Conservation (phyloP, 92 coral and sea anemone species). For the Zoanthus sociatus region DNA sequence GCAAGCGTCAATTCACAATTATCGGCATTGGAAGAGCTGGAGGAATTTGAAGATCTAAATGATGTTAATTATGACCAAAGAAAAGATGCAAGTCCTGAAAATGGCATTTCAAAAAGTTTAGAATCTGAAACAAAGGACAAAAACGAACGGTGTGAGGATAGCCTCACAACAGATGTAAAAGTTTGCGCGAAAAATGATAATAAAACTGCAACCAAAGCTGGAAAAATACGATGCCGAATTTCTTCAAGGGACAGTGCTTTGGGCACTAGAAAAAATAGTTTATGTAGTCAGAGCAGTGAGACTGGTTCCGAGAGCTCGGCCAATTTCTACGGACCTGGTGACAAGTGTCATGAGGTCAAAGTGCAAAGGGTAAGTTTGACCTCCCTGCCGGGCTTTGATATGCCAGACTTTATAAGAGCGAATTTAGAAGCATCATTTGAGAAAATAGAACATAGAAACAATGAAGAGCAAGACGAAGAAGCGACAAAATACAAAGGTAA, state of each 20-base stretch:
- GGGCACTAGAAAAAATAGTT: conserved; percentile 26
- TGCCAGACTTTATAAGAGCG: conserved; percentile 28
- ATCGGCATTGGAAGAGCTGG: conserved; percentile 37
- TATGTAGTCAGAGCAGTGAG: conserved; percentile 31
- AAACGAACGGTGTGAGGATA: background rate
- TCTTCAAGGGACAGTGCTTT: conserved; percentile 18
- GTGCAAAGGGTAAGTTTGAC: conserved; percentile 37
- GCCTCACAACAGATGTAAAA: background rate
- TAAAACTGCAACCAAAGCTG: background rate
- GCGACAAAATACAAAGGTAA: background rate
- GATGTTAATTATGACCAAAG: background rate
- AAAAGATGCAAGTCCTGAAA: background rate
- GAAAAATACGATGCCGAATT: conserved; percentile 31
- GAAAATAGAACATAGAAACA: conserved; percentile 7
- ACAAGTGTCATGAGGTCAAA: conserved; percentile 36
- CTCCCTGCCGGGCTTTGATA: conserved; percentile 24
- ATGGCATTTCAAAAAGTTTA: background rate
- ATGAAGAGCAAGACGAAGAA: background rate
- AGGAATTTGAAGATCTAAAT: conserved; percentile 3
- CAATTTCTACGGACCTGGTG: conserved; percentile 41
- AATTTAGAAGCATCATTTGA: conserved; percentile 39
- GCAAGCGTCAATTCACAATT: conserved; percentile 40
- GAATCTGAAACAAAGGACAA: background rate
- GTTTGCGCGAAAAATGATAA: conserved; percentile 10
- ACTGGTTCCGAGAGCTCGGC: conserved; percentile 37